phyloP scores from a whole-genome alignment of 2,797 vertebrate species.

The Acanthurus leucopareius region DNA sequence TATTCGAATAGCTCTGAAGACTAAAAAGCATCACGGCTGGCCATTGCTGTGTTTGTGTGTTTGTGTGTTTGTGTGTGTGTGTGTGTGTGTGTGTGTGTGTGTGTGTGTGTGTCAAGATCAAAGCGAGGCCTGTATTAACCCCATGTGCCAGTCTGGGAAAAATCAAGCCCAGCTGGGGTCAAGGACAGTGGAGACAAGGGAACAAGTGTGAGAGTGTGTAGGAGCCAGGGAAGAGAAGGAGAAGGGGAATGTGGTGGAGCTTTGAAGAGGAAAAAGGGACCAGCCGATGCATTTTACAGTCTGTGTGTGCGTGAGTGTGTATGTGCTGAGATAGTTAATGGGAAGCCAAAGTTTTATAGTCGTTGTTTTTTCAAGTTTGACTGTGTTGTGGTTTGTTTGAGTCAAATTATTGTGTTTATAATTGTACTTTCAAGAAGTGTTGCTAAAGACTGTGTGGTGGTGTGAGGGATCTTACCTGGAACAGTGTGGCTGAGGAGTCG shows the following conservation, averaged over 20 bases:
- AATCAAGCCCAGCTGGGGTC: constrained; percentile 87
- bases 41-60: constrained; percentile 41
- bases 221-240: constrained; percentile 46
- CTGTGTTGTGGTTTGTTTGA: constrained; percentile 17
- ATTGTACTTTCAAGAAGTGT: not conserved
- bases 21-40: constrained; percentile 69
- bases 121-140: constrained; percentile 83
- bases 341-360: constrained; percentile 14
- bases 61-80: constrained; percentile 23
- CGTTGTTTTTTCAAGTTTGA: constrained; percentile 34
- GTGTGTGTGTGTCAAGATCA: constrained; percentile 72
- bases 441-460: not conserved
- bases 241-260: constrained; percentile 63
- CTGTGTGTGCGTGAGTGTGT: constrained; percentile 7
- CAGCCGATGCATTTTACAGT: constrained; percentile 64
- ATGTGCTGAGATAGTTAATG: constrained; percentile 12
- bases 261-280: constrained; percentile 74
- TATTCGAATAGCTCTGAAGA: constrained; percentile 47
- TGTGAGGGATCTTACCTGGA: constrained; percentile 77
- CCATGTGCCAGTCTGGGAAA: constrained; percentile 85
- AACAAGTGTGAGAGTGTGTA: constrained; percentile 67
- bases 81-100: constrained; percentile 33
- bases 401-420: constrained; percentile 20
- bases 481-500: constrained; percentile 79
- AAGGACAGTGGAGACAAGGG: constrained; percentile 76